Conservation (phyloP, 2,113 vertebrate genomes). For the Calidris pugnax region DNA sequence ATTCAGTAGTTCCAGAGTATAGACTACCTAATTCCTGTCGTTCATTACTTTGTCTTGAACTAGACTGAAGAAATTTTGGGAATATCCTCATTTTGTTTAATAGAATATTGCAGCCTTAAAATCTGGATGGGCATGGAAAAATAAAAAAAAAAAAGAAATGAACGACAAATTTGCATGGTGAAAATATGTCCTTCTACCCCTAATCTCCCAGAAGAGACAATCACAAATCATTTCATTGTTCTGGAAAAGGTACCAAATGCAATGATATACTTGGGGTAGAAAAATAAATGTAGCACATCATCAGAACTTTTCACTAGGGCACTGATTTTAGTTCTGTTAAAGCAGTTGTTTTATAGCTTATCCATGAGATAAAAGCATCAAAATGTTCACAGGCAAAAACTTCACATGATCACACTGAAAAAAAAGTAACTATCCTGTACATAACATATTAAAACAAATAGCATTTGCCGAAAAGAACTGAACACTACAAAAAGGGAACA, state of each 20-base stretch:
- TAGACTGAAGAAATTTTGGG: neutral
- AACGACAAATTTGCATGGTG: neutral
- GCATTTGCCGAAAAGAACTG: neutral
- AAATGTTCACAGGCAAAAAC: neutral
- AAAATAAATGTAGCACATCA: neutral
- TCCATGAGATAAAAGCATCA: neutral
- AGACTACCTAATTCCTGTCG: neutral
- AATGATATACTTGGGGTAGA: neutral
- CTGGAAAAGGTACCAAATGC: neutral
- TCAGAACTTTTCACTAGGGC: neutral
- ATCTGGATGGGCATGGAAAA: neutral
- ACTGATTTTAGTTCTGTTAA: neutral
- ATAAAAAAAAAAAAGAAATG: neutral
- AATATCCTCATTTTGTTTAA: slow-evolving; percentile 27
- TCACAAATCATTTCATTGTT: neutral
- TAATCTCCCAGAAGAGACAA: neutral
- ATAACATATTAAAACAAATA: neutral
- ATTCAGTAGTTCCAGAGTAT: neutral
- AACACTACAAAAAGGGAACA: neutral
- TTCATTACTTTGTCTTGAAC: neutral
- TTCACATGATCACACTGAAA: neutral
- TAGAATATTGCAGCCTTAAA: slow-evolving; percentile 47
- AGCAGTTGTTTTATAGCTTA: neutral
- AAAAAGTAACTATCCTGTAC: neutral
- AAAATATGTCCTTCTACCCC: neutral